Evolutionary conservation across 2,888 invertebrate genomes (phyloP), one percentile per base, ranked within the genome.

Genomic region (Mythimna impura): DNA sequence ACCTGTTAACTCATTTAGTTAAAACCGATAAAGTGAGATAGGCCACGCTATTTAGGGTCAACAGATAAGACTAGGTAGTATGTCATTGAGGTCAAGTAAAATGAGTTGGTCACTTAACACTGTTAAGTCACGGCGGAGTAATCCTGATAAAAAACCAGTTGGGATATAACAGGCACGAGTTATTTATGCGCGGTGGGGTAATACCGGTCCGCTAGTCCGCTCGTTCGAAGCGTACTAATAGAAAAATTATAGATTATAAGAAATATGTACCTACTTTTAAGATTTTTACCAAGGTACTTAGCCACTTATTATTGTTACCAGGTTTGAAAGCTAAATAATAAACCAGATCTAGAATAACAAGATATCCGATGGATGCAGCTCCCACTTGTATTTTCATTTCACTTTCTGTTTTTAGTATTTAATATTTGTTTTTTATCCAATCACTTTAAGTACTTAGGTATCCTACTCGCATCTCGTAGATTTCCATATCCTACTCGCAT

Each of bases 311-410:
- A n/a, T n/a, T n/a, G n/a, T n/a, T n/a, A n/a, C n/a, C n/a, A n/a
- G n/a, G n/a, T n/a, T n/a, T n/a, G n/a, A n/a, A n/a, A n/a, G n/a
- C n/a, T n/a, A n/a, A n/a, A n/a, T n/a, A 30, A 30, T 52, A 17
- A 71, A 71, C 71, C 14, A n/a, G 30, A 30, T 50, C 50, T 70
- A 58, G 30, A 52, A 17, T 40, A 40, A 50, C 40, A 12, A 20
- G 34, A 30, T 71, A 36, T 34, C 55, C 14, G 47, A 22, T 57
- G 9, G 1, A 20, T 25, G 12, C n/a, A 34, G 8, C 40, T 22
- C 25, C 43, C 12, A n/a, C 40, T 43, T 43, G 8, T 55, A 20
- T 67, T 47, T 70, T 67, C 70, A 25, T 43, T 43, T 17, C 34
- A 40, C 14, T 60, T 60, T 34, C 3, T 54, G 25, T 63, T 47